phyloP scores from a whole-genome alignment of 2,113 vertebrate genomes.

The Platycercus adscitus region DNA sequence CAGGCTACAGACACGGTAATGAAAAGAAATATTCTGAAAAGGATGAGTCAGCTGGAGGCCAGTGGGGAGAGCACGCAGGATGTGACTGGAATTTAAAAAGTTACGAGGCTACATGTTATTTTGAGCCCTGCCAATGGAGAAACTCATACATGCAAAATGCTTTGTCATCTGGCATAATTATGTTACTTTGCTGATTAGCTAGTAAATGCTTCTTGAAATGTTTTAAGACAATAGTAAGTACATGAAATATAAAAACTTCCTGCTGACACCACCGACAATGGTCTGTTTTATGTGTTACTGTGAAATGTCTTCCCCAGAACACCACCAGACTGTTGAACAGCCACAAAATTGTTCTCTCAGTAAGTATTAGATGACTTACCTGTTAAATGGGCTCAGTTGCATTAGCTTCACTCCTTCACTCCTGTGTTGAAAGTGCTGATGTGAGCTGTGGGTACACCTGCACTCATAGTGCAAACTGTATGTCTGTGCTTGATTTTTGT shows the following conservation, averaged over 20 bases:
- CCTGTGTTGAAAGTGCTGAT: neutral
- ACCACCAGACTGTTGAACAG: neutral
- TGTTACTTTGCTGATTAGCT: constrained; percentile 19
- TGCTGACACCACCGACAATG: rapidly evolving
- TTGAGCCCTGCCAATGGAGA: constrained; percentile 14
- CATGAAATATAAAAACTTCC: neutral
- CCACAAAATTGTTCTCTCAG: neutral
- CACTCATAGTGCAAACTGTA: rapidly evolving
- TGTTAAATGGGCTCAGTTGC: neutral
- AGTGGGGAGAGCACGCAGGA: neutral
- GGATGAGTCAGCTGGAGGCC: constrained; percentile 68
- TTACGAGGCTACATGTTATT: constrained; percentile 38
- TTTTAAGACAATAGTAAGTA: constrained; percentile 30
- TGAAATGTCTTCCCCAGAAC: neutral
- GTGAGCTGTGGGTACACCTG: neutral
- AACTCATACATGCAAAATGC: neutral
- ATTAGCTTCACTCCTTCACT: neutral
- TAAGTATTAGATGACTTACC: neutral
- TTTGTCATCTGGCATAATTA: constrained; percentile 45
- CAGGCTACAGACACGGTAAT: constrained; percentile 36
- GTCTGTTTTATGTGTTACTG: rapidly evolving
- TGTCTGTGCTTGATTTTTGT: neutral
- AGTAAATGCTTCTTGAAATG: constrained; percentile 29
- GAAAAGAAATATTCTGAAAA: constrained; percentile 67
- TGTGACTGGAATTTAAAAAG: constrained; percentile 67